Percentiles rank a stretch among this genome's conserved stretches.
phyloP scores from a whole-genome alignment of 1,140 invertebrate genomes.

The Lysiphlebus fabarum region DNA sequence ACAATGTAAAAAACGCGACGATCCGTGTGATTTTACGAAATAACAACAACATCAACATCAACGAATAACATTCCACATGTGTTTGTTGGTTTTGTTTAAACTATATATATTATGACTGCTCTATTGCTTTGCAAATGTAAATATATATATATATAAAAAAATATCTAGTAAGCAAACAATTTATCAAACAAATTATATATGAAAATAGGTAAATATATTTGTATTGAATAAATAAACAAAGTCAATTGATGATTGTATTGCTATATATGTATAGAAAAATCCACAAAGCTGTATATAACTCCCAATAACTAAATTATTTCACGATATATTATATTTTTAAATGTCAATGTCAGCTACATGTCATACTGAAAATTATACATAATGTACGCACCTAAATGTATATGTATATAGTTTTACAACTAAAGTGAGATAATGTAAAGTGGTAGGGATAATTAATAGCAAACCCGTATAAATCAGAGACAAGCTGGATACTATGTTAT shows the following conservation, averaged over 20 bases:
- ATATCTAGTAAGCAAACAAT: conserved; percentile 1
- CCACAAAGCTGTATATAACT: no score
- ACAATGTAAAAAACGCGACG: conserved; percentile 16
- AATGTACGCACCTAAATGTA: no score
- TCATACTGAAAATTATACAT: no score
- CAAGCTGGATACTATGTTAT: conserved; percentile 43
- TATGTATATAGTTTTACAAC: background rate
- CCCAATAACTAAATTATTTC: conserved; percentile 39
- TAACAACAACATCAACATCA: conserved; percentile 5
- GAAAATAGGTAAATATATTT: no score
- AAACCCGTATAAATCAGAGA: conserved; percentile 56
- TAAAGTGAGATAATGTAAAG: conserved; percentile 2
- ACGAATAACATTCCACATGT: conserved; percentile 24
- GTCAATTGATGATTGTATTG: no score
- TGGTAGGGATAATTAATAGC: conserved; percentile 52
- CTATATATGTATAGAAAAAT: no score
- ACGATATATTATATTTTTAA: conserved; percentile 8
- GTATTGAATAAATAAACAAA: no score
- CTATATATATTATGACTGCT: no score
- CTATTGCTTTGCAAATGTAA: background rate
- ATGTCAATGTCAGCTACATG: no score
- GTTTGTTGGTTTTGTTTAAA: conserved; percentile 8
- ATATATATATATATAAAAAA: background rate
- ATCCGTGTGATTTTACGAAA: conserved; percentile 12
- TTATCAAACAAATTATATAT: background rate